Conservation (phyloP, 2,113 vertebrate genomes). For the Acrocephalus kingi region DNA sequence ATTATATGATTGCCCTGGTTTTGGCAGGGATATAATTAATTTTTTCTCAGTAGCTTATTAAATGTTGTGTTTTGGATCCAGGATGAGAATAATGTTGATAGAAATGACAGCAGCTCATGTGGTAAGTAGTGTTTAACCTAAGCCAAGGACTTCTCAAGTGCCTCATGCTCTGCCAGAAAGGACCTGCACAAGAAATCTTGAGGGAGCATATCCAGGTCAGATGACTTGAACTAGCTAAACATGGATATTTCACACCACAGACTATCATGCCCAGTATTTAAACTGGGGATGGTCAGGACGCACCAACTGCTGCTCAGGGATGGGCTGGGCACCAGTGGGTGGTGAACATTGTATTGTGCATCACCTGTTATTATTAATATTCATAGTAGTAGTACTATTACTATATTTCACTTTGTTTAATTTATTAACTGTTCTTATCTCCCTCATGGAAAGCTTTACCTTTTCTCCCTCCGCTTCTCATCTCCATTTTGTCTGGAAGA, state of each 20-base stretch:
- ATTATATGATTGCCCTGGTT: neutral
- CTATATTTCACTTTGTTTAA: neutral
- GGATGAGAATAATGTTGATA: neutral
- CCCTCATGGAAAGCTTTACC: neutral
- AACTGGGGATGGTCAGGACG: neutral
- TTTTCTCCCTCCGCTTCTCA: neutral
- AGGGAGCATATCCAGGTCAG: neutral
- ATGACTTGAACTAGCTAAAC: neutral
- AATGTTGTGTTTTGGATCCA: neutral
- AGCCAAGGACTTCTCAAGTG: neutral
- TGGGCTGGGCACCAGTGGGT: fast-evolving
- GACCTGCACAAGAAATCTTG: neutral
- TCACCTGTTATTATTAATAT: neutral
- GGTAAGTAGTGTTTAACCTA: neutral
- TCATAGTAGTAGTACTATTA: neutral
- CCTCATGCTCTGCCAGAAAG: neutral
- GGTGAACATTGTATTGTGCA: neutral
- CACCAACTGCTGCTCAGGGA: neutral
- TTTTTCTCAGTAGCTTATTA: neutral
- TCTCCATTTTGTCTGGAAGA: neutral
- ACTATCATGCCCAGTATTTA: neutral
- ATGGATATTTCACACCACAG: neutral
- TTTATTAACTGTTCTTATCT: neutral
- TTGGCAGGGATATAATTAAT: neutral
- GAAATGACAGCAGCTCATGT: neutral